Base-by-base conservation (phyloP, 2,888 invertebrate species). In the Hyalella azteca region DNA sequence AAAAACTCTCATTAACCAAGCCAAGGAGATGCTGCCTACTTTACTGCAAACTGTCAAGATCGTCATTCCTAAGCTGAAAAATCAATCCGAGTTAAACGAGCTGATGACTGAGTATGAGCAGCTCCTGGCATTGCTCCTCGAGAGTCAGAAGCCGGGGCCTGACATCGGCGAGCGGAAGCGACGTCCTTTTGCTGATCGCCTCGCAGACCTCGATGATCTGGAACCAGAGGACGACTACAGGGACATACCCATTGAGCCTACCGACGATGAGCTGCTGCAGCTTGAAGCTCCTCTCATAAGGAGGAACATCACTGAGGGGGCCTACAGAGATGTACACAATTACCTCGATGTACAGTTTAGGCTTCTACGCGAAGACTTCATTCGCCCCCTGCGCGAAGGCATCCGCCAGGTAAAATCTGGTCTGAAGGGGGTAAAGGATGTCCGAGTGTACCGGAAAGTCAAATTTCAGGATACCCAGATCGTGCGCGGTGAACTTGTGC, bases 281-380 rank as follows among this genome's bases (percentile, higher is more conserved):
- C 79, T 85, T 2, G 84, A 86, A n/a, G 82, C 86, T 7, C 88
- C 89, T 0, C 91, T 90, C 86, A 85, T 92, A 32, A 88, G 90
- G n/a, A 90, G 90, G 0, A 92, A 92, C 86, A 90, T 92, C 78
- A 87, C 90, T 0, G 87, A 90, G 60, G 93, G 93, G 22, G 89
- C 90, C 0, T 95, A 93, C 87, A 86, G 88, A 0, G 89, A 89
- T 86, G 89, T 92, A 0, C 90, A 92, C 66, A 91, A 94, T 86
- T 96, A 96, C 87, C 88, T 96, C 36, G 93, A 93, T 85, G 89
- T 92, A 19, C 95, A 95, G 85, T 94, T 94, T 86, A 90, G 93
- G 49, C 88, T 95, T 48, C 87, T 95, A 76, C 88, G 94, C 45
- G 94, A 95, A 88, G 95, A 95, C 88, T 94, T 93, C 86, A 90